These are phyloP conservation scores for Trichomycterus rosablanca DNA, from an alignment of 2,113 vertebrate genomes.

Conservation along the genomic window DNA sequence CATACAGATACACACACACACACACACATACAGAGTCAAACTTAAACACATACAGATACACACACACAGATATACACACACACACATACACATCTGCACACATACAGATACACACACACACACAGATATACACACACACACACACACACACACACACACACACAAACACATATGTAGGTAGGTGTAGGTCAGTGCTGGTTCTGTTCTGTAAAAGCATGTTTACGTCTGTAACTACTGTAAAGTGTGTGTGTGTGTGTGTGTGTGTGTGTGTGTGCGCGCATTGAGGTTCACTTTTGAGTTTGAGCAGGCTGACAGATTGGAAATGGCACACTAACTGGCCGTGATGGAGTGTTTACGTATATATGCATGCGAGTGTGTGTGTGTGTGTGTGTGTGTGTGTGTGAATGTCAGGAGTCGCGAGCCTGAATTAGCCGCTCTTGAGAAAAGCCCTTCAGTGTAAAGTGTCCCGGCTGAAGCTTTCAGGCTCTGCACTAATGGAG, in stretches of 20 bases:
- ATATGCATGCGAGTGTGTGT: slow-evolving; percentile 7
- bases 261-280: neutral
- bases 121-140: no score
- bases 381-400: slow-evolving; percentile 16
- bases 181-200: no score
- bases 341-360: slow-evolving; percentile 15
- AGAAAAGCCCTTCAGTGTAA: slow-evolving; percentile 39
- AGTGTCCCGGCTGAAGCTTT: slow-evolving; percentile 15
- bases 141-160: no score
- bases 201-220: no score
- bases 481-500: neutral
- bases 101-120: no score
- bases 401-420: slow-evolving; percentile 11
- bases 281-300: slow-evolving; percentile 26
- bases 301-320: slow-evolving; percentile 40
- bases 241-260: neutral
- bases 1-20: no score
- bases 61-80: neutral
- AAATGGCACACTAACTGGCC: slow-evolving; percentile 46
- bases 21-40: slow-evolving; percentile 4
- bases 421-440: slow-evolving; percentile 48
- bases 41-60: no score
- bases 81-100: no score
- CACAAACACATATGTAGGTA: no score
- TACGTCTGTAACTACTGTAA: neutral